phyloP scores from a whole-genome alignment of 2,797 vertebrate genomes.

The Phalloptychus januarius region DNA sequence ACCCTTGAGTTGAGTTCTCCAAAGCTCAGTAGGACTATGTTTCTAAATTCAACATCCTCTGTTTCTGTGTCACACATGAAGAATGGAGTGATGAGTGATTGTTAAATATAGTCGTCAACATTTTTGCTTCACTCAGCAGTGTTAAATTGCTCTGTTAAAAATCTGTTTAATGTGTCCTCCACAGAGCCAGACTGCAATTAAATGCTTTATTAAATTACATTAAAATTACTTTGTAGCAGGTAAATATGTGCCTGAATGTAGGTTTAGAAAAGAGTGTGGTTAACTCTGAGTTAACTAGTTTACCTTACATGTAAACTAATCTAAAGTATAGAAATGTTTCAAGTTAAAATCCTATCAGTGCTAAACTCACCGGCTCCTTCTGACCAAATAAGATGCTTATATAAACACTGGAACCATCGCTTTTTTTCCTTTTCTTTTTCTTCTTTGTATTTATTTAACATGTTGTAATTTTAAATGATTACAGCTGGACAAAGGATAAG shows the following conservation, averaged over 20 bases:
- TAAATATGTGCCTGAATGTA: neutral
- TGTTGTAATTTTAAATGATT: conserved; percentile 1
- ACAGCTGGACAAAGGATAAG: neutral
- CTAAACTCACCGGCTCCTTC: neutral
- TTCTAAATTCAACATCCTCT: conserved; percentile 45
- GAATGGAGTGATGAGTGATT: neutral
- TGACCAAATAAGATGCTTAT: neutral
- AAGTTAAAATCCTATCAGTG: neutral
- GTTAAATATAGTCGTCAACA: conserved; percentile 1
- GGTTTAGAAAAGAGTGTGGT: neutral
- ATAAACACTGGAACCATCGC: neutral
- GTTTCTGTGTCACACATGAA: conserved; percentile 29
- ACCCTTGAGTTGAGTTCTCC: conserved; percentile 68
- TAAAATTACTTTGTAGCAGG: neutral
- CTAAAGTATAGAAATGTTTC: neutral
- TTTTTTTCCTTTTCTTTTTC: neutral
- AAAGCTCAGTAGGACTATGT: conserved; percentile 37
- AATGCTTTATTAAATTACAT: neutral
- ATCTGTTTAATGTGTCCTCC: neutral
- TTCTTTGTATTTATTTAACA: neutral
- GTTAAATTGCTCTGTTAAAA: conserved; percentile 2
- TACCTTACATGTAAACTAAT: neutral
- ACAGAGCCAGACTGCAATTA: neutral
- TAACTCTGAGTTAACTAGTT: too few species aligned
- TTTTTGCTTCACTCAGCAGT: neutral